These are phyloP conservation scores for Thyatira batis DNA, from an alignment of 2,888 invertebrate genomes.

Conservation along the genomic window DNA sequence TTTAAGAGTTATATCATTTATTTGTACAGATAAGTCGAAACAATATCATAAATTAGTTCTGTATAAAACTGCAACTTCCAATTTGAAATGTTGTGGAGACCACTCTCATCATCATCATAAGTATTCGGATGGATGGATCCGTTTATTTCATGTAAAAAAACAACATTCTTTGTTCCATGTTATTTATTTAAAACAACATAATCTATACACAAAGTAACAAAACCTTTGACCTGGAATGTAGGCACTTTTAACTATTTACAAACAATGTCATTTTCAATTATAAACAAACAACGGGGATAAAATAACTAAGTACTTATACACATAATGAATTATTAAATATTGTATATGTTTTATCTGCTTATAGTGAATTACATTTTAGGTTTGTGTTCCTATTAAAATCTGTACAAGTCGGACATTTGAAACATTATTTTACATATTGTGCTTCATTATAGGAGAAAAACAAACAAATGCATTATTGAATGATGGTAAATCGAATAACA, in stretches of 20 bases:
- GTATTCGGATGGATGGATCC: no score
- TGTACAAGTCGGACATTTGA: neutral
- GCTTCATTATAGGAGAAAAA: neutral
- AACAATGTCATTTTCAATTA: neutral
- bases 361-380: neutral
- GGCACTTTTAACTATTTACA: slow-evolving; percentile 63
- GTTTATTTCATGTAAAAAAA: neutral
- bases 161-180: slow-evolving; percentile 28
- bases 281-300: slow-evolving; percentile 3
- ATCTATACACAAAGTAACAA: slow-evolving; percentile 48
- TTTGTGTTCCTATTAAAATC: neutral
- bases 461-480: neutral
- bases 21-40: no score
- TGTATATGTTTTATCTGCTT: neutral
- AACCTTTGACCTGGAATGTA: slow-evolving; percentile 73
- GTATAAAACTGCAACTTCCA: no score
- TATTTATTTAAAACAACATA: slow-evolving; percentile 51
- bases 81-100: no score
- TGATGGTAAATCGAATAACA: neutral
- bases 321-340: neutral
- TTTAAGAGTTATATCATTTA: no score
- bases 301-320: slow-evolving; percentile 1
- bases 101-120: no score
- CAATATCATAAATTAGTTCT: no score
- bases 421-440: neutral